A percentile compares a stretch with the other conserved stretches of the same genome.
These are phyloP conservation scores for Netelia virgata DNA, from an alignment of 2,888 invertebrate species.

Conservation along the genomic window DNA sequence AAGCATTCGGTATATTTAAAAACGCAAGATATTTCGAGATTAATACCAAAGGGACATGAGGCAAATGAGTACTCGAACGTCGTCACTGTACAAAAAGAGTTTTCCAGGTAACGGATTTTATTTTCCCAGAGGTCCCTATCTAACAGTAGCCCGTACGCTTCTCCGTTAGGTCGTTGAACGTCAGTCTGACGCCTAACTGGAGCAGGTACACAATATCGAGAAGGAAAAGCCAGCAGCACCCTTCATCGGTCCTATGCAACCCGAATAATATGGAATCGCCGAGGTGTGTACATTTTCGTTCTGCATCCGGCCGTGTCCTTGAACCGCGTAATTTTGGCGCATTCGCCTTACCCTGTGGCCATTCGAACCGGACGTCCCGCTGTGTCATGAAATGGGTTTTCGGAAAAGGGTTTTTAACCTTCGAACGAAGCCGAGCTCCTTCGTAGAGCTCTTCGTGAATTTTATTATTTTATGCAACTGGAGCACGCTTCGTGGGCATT, in stretches of 20 bases:
- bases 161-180: constrained; percentile 64
- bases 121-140: constrained; percentile 38
- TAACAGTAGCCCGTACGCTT: constrained; percentile 69
- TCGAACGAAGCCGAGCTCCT: constrained; percentile 46
- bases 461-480: constrained; percentile 81
- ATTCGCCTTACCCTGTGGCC: constrained; percentile 42
- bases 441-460: constrained; percentile 41
- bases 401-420: constrained; percentile 78
- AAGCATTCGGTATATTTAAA: no score
- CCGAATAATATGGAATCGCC: constrained; percentile 68
- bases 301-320: constrained; percentile 8
- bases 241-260: constrained; percentile 64
- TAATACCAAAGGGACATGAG: no score
- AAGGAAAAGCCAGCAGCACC: constrained; percentile 41
- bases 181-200: constrained; percentile 78
- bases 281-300: constrained; percentile 10
- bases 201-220: constrained; percentile 75
- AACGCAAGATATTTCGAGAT: no score
- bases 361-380: constrained; percentile 65
- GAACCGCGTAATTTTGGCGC: constrained; percentile 33
- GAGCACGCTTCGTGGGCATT: constrained; percentile 77
- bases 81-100: constrained; percentile 3
- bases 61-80: no score
- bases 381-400: constrained; percentile 70
- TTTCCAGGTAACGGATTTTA: constrained; percentile 25